Conservation (phyloP, 2,113 vertebrate species). For the Periophthalmodon schlosseri region DNA sequence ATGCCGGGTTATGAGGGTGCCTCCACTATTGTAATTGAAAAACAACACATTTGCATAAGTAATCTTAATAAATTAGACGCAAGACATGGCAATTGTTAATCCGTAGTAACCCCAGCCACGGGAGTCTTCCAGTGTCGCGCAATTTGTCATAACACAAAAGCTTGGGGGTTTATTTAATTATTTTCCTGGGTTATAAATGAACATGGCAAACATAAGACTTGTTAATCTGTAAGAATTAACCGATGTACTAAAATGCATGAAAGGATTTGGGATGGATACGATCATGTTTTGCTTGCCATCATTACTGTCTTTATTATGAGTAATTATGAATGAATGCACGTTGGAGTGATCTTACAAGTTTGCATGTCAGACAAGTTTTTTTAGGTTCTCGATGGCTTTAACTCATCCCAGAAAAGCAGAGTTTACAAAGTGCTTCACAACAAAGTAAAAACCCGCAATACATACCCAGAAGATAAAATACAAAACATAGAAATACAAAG, state of each 20-base stretch:
- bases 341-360: not conserved
- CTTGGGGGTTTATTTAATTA: not conserved
- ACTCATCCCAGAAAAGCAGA: too few relatives aligned
- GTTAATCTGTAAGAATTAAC: not conserved
- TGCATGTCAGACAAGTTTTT: not conserved
- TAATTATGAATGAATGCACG: not conserved
- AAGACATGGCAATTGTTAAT: slow-evolving; percentile 4
- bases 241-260: slow-evolving; percentile 25
- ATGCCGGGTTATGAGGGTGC: slow-evolving; percentile 12
- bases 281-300: not conserved
- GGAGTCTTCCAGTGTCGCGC: slow-evolving; percentile 8
- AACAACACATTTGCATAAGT: slow-evolving; percentile 35
- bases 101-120: slow-evolving; percentile 4
- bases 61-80: slow-evolving; percentile 19
- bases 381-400: too few relatives aligned
- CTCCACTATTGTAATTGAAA: slow-evolving; percentile 20
- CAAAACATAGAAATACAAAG: too few relatives aligned
- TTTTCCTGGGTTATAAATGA: not conserved
- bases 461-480: too few relatives aligned
- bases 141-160: slow-evolving; percentile 26
- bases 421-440: too few relatives aligned
- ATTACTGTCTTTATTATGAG: not conserved
- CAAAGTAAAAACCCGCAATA: too few relatives aligned
- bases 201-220: not conserved
- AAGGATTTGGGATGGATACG: not conserved